Conservation (phyloP, 2,888 invertebrate species). For the Cheilosia urbana region DNA sequence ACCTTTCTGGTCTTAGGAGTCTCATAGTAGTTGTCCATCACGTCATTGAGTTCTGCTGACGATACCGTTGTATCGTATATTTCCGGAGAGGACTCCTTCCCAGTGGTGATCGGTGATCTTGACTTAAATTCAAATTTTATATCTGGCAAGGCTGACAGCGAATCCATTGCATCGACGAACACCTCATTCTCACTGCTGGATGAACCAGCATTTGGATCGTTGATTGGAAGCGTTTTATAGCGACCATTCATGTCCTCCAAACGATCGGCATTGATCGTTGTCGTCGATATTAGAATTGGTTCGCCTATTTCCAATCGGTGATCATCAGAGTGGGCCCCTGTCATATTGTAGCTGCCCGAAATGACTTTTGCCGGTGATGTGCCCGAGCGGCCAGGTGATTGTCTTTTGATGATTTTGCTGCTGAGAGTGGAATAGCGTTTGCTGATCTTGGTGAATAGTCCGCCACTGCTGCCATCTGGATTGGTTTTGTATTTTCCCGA, state of each 20-base stretch:
- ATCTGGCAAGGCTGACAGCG: slow-evolving; percentile 77
- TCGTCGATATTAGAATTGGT: slow-evolving; percentile 83
- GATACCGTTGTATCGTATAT: slow-evolving; percentile 30
- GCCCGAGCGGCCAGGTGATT: slow-evolving; percentile 79
- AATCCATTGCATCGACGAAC: slow-evolving; percentile 81
- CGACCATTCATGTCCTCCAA: slow-evolving; percentile 77
- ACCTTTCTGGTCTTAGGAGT: slow-evolving; percentile 74
- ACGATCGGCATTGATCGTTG: slow-evolving; percentile 82
- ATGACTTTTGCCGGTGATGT: slow-evolving; percentile 80
- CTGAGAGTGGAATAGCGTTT: slow-evolving; percentile 83
- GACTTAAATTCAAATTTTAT: slow-evolving; percentile 73
- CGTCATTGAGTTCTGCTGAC: slow-evolving; percentile 26
- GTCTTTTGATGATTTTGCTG: slow-evolving; percentile 81
- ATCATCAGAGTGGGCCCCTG: slow-evolving; percentile 82
- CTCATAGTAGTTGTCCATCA: slow-evolving; percentile 77
- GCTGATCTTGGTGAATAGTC: slow-evolving; percentile 81
- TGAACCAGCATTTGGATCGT: slow-evolving; percentile 68
- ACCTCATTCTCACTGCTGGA: slow-evolving; percentile 82
- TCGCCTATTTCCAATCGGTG: slow-evolving; percentile 83
- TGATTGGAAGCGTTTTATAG: slow-evolving; percentile 53
- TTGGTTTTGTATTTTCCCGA: slow-evolving; percentile 77
- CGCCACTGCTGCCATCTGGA: slow-evolving; percentile 75
- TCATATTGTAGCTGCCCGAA: slow-evolving; percentile 83
- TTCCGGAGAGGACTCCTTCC: slow-evolving; percentile 65
- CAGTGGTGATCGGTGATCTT: slow-evolving; percentile 62